Conservation (phyloP, 1,140 invertebrate species). For the Melipona quadrifasciata region DNA sequence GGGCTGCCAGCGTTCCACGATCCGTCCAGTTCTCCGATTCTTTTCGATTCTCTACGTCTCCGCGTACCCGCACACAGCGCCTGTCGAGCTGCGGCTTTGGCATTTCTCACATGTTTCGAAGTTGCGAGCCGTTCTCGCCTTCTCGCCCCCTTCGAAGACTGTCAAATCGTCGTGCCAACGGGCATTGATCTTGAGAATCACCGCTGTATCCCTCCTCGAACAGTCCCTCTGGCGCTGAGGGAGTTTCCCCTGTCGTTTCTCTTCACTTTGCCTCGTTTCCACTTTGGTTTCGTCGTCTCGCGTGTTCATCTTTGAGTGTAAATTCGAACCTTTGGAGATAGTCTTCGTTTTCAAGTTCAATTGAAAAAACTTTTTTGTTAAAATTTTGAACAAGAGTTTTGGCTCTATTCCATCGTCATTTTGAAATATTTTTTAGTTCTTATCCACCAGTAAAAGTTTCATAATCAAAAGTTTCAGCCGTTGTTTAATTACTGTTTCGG, state of each 20-base stretch:
- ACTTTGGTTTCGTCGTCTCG: neutral
- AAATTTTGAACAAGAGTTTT: too few species aligned
- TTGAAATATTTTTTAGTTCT: too few species aligned
- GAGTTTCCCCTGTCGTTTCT: neutral
- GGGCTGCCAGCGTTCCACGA: constrained; percentile 36
- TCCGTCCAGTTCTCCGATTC: constrained; percentile 2
- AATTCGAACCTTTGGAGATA: too few species aligned
- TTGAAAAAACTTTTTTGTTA: too few species aligned
- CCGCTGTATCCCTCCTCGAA: neutral
- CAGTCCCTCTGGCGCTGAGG: neutral
- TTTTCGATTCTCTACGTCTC: neutral
- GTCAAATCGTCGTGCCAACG: neutral
- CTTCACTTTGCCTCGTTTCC: neutral
- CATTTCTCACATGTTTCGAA: neutral
- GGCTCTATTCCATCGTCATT: too few species aligned
- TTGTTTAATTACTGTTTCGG: too few species aligned
- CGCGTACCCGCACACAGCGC: too few species aligned
- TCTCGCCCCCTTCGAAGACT: neutral
- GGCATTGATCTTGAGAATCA: neutral
- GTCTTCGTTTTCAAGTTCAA: too few species aligned
- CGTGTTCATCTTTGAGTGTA: too few species aligned
- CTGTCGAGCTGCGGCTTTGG: too few species aligned
- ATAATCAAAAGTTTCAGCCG: too few species aligned
- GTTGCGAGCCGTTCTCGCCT: neutral
- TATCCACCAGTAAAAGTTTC: too few species aligned